Conservation (phyloP, 1,140 invertebrate species). For the Pseudoatta argentina region DNA sequence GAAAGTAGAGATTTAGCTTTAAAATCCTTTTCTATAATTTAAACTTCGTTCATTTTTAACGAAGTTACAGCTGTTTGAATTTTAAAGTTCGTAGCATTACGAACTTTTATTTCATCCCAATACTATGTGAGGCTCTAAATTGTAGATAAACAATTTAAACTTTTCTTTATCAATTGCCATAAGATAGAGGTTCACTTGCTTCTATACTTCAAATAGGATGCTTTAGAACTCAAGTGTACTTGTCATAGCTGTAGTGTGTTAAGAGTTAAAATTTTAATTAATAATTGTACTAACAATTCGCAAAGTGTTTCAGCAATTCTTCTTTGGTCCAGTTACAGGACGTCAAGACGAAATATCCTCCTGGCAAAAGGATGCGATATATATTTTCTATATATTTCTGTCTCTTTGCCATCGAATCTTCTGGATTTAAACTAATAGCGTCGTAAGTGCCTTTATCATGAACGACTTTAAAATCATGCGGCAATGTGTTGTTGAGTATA, state of each 20-base stretch:
- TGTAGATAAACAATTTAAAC: too few relatives aligned
- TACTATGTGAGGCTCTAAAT: too few relatives aligned
- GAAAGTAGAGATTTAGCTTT: neutral
- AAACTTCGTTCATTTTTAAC: too few relatives aligned
- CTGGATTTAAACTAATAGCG: constrained; percentile 93
- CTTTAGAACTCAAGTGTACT: too few relatives aligned
- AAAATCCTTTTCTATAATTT: too few relatives aligned
- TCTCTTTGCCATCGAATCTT: constrained; percentile 89
- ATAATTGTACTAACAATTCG: constrained; percentile 80
- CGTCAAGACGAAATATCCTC: constrained; percentile 93
- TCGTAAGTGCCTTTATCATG: constrained; percentile 98
- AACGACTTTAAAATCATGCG: constrained; percentile 88
- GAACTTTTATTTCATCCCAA: too few relatives aligned
- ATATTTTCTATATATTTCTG: constrained; percentile 91
- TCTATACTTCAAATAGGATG: too few relatives aligned
- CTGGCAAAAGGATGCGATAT: constrained; percentile 86
- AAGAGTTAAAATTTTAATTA: constrained; percentile 1
- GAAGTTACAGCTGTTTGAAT: too few relatives aligned
- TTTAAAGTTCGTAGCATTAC: too few relatives aligned
- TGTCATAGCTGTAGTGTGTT: too few relatives aligned
- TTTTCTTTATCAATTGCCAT: too few relatives aligned
- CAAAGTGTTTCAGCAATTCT: constrained; percentile 92
- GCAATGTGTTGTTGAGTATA: constrained; percentile 84
- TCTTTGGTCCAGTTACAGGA: constrained; percentile 98
- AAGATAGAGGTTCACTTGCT: too few relatives aligned